Base-by-base conservation (phyloP, 2,888 invertebrate species). In the Drosophila incognita region DNA sequence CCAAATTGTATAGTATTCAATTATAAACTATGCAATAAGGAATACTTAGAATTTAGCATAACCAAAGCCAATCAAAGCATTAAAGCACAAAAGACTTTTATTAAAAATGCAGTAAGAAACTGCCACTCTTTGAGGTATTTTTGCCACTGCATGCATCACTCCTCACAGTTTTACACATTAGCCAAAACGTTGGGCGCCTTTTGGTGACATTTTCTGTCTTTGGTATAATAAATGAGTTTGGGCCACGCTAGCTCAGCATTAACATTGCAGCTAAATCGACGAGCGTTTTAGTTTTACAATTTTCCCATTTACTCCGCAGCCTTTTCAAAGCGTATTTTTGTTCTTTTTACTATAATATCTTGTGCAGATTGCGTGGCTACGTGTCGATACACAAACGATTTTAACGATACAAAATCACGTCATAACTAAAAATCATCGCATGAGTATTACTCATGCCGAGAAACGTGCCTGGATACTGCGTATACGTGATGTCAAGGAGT, bases 311-410 rank as follows among this genome's bases (percentile, higher is more conserved):
- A 54, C 51, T 52, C 52, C 56, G 53, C 21, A 64, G 49, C 56
- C 31, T 29, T 29, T 52, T 42, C 21, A 46, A 56, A 52, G n/a
- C 52, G 46, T 64, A 38, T 63, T 49, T 71, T 36, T 13, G 31
- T 38, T 62, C 57, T 59, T 21, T 24, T 36, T 62, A 52, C 57
- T 15, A 53, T 21, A 57, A 73, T 60, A 53, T 66, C 36, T 60
- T 51, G 73, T 94, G 51, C 94, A 98, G 97, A 97, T 97, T 90
- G 97, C 97, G 90, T 98, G 97, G 97, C 94, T 97, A 68, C 95
- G 97, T 76, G 97, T 97, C 64, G 97, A 97, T 94, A 97, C 97
- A 42, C 97, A 98, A 93, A 97, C 97, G 11, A 97, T 98, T 87
- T 94, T 98, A 83, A 97, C 97, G 51, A 97, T 98, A 89, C 97